These are phyloP conservation scores for Neoniphon sammara DNA, from an alignment of 2,797 vertebrate genomes.

Conservation along the genomic window DNA sequence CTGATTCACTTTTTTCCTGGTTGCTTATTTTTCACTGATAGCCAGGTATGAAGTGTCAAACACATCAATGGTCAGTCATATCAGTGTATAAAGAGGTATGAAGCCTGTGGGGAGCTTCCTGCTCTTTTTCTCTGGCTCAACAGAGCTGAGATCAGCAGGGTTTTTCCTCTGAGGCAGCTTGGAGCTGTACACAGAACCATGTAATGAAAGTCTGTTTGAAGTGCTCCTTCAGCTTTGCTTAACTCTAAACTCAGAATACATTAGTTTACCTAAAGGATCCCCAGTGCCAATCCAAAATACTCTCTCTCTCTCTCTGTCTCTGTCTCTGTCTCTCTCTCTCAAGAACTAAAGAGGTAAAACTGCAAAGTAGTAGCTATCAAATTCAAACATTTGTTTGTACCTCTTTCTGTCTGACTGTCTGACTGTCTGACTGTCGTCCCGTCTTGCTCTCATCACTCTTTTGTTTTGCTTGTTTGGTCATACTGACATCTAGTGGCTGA, in stretches of 20 bases:
- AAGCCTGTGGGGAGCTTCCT: background rate
- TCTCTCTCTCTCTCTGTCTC: background rate
- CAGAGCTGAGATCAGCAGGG: slow-evolving; percentile 2
- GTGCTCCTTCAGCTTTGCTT: background rate
- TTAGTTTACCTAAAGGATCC: no score
- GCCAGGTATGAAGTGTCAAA: background rate
- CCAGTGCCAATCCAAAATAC: no score
- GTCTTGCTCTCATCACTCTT: background rate
- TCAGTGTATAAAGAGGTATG: background rate
- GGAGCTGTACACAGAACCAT: background rate
- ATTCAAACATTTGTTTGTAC: no score
- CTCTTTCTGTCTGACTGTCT: no score
- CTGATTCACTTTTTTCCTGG: background rate
- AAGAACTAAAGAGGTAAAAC: no score
- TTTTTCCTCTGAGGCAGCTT: background rate
- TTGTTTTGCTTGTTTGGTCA: background rate
- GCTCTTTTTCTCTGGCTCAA: background rate
- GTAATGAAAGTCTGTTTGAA: slow-evolving; percentile 1
- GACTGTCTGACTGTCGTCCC: no score
- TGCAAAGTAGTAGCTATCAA: no score
- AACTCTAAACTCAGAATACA: background rate
- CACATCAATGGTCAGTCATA: background rate
- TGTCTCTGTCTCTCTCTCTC: background rate
- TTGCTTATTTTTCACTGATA: background rate
- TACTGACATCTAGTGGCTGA: slow-evolving; percentile 67